Conservation (phyloP, 2,797 vertebrate genomes). For the Erpetoichthys calabaricus region DNA sequence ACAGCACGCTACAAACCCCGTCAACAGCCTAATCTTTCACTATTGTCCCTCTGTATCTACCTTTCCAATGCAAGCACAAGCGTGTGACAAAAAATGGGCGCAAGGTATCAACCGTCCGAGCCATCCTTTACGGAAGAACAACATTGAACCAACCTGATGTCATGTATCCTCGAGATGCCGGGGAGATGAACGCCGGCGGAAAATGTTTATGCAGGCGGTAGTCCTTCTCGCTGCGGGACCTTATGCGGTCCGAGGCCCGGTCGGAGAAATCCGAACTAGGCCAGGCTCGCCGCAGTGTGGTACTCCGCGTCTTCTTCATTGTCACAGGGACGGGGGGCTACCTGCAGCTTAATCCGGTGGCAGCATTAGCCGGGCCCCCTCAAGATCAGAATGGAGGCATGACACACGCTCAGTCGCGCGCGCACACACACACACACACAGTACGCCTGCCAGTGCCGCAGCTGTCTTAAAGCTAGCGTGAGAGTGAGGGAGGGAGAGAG, state of each 20-base stretch:
- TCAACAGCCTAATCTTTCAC: neutral
- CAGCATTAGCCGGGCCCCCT: constrained; percentile 52
- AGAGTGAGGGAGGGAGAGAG: neutral
- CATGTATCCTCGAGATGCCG: constrained; percentile 68
- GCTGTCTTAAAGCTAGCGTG: constrained; percentile 23
- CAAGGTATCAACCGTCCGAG: neutral
- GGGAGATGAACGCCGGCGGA: constrained; percentile 67
- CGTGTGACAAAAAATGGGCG: neutral
- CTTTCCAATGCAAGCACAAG: neutral
- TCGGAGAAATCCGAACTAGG: constrained; percentile 88
- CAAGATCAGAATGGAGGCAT: constrained; percentile 31
- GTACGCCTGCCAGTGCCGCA: constrained; percentile 9
- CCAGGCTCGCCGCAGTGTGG: constrained; percentile 87
- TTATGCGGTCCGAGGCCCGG: constrained; percentile 69
- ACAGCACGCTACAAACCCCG: neutral
- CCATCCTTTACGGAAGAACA: constrained; percentile 2
- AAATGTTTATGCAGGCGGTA: constrained; percentile 85
- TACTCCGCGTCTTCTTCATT: constrained; percentile 97
- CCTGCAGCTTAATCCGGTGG: constrained; percentile 61
- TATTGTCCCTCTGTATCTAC: neutral
- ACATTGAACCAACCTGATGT: constrained; percentile 62
- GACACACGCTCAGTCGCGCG: constrained; percentile 35
- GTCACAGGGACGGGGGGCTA: constrained; percentile 47
- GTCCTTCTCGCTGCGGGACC: constrained; percentile 95
- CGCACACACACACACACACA: constrained; percentile 38